Evolutionary conservation across 2,797 vertebrate genomes (phyloP).

Genomic region (Brotogeris chrysoptera): DNA sequence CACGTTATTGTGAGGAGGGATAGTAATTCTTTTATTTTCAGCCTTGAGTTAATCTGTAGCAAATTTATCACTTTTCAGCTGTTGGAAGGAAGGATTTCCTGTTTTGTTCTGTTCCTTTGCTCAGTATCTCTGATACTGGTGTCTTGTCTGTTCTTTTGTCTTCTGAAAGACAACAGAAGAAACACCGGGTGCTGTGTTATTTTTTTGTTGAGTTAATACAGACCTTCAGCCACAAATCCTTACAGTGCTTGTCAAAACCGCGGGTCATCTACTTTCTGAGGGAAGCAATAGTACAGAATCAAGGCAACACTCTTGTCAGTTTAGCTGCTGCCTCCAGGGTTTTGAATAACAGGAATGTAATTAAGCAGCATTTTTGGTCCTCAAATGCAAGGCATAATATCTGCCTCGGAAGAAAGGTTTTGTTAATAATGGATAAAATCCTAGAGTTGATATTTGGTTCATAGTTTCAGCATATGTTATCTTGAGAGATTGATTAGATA

Average conservation of each 20-base stretch:
- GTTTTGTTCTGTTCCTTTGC: slow-evolving; percentile 15
- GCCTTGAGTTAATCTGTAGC: background rate
- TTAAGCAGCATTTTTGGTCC: background rate
- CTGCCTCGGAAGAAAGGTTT: background rate
- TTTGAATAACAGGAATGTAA: slow-evolving; percentile 16
- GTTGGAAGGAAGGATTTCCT: slow-evolving; percentile 33
- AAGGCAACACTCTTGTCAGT: background rate
- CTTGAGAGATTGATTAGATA: background rate
- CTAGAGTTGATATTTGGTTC: background rate
- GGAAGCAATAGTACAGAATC: background rate
- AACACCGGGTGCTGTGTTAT: background rate
- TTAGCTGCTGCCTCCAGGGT: background rate
- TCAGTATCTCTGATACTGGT: background rate
- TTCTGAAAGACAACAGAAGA: slow-evolving; percentile 9
- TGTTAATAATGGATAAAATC: slow-evolving; percentile 17
- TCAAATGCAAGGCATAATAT: background rate
- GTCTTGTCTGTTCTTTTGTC: background rate
- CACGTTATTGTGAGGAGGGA: background rate
- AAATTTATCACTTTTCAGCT: background rate
- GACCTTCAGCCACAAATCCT: background rate
- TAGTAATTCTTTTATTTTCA: background rate
- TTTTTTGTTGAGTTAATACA: background rate
- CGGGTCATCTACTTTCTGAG: background rate
- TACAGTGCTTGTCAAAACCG: background rate
- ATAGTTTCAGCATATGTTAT: background rate